Base-by-base conservation (phyloP, 2,888 invertebrate genomes). In the Pyralis farinalis region DNA sequence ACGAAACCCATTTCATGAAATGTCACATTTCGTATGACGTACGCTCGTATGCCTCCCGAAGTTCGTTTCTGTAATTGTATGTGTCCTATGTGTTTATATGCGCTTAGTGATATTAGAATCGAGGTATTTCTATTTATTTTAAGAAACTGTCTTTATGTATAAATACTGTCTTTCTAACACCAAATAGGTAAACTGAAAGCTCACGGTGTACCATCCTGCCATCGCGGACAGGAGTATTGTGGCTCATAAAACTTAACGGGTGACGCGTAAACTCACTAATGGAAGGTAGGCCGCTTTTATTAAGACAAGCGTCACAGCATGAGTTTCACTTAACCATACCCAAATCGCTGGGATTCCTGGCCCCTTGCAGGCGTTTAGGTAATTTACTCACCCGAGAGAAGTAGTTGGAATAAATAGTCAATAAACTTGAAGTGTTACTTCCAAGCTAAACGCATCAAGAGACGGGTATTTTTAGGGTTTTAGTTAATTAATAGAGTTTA, bases 301-400 rank as follows among this genome's bases (percentile, higher is more conserved):
- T 58, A 69, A 60, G 61, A 51, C 46, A 48, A 43, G 37, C 48
- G 47, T 46, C 53, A 49, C 53, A 56, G 53, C 51, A 44, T 51
- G 55, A 52, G 55, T 49, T 58, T 60, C 53, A 55, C 53, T 55
- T 54, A 58, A 50, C 51, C 51, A 49, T 52, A 49, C 46, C 34
- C 42, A 29, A 52, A 57, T 56, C 45, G 52, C 48, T 43, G 34
- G 40, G 12, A 40, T 49, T 40, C 37, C 33, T 21, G 32, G 21
- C 9, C 11, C 25, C 20, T 9, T 3, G 33, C 7, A 12, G 21
- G 28, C 12, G 11, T 27, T 29, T 25, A 29, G 34, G 33, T 34
- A 34, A 29, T 36, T 34, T 12, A 22, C 20, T 39, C 12, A 35
- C n/a, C 16, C 16, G 9, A 31, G 25, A 25, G 22, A 29, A 9